phyloP scores from a whole-genome alignment of 2,888 invertebrate species.

The Fragum sueziense region DNA sequence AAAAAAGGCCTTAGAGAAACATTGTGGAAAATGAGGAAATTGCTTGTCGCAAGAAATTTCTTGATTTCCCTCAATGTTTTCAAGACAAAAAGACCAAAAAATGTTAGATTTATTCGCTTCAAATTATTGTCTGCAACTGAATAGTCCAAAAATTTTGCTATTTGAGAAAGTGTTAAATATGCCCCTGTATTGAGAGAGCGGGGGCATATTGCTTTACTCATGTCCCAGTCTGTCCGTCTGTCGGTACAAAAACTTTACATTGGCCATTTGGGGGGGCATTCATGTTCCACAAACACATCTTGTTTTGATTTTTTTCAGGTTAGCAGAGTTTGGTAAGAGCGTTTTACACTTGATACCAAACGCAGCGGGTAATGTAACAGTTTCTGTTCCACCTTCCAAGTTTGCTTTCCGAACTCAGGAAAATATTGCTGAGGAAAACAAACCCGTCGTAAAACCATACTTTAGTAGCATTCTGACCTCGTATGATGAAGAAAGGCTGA shows the following conservation, averaged over 20 bases:
- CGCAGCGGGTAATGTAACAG: conserved; percentile 62
- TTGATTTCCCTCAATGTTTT: no score
- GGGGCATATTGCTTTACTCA: no score
- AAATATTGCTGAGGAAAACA: conserved; percentile 34
- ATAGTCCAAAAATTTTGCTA: no score
- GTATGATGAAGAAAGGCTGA: conserved; percentile 15
- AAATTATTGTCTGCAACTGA: background rate
- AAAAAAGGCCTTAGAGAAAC: background rate
- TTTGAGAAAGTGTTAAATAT: background rate
- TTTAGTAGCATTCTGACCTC: conserved; percentile 42
- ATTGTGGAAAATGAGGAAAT: no score
- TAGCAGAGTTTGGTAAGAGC: conserved; percentile 51
- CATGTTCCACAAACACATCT: no score
- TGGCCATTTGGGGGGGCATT: no score
- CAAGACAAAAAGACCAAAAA: no score
- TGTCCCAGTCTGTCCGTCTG: no score
- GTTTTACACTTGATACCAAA: conserved; percentile 56
- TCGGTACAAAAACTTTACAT: no score
- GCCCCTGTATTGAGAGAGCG: no score
- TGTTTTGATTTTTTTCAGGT: conserved; percentile 25
- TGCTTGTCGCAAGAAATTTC: no score
- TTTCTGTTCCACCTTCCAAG: conserved; percentile 54
- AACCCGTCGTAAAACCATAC: conserved; percentile 29
- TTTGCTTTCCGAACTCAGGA: conserved; percentile 16
- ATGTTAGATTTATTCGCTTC: background rate